Base-by-base conservation (phyloP, 2,113 vertebrate genomes). In the Progne subis region DNA sequence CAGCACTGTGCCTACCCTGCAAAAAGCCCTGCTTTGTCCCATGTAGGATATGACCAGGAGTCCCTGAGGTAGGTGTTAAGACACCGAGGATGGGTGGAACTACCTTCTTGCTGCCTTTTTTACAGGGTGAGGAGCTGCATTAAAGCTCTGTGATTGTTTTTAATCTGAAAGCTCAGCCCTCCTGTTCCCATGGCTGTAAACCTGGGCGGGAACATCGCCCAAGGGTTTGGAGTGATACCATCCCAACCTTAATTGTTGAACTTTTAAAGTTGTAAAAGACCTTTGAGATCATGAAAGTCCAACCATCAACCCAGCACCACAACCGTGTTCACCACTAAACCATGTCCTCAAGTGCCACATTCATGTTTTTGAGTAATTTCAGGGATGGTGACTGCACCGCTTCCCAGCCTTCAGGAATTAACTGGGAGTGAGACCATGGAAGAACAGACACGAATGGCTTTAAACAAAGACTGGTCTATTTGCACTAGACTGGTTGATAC, bases 391-490 rank as follows among this genome's bases (percentile, higher is more conserved):
- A 83, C 8, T 55, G 31, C 18, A 50, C 15, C 37, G 19, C 31
- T 70, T 43, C 49, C 21, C 5, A 44, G 26, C 31, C 70, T 32
- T 39, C 13, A 47, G 72, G 74, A 70, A 76, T 34, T 44, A 72
- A 71, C 34, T 50, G 59, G 59, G 76, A 82, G 68, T 3, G 21
- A 87, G 63, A 90, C 63, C 52, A 72, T 5, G 79, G 41, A 96
- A 97, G 52, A 76, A 90, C 47, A 88, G 81, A 96, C 95, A 90
- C 77, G 88, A 86, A 86, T 80, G 89, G 68, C 69, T 94, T 96
- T 95, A 92, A 76, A 95, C 85, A 97, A 96, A 97, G 63, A 86
- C 76, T 8, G 21, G 49, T 97, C 92, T 97, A 96, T 97, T 98
- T 97, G 90, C 92, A 85, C 43, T 55, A 28, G 85, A 64, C 90